Base-by-base conservation (phyloP, 2,888 invertebrate species). In the Polymixis lichenea region DNA sequence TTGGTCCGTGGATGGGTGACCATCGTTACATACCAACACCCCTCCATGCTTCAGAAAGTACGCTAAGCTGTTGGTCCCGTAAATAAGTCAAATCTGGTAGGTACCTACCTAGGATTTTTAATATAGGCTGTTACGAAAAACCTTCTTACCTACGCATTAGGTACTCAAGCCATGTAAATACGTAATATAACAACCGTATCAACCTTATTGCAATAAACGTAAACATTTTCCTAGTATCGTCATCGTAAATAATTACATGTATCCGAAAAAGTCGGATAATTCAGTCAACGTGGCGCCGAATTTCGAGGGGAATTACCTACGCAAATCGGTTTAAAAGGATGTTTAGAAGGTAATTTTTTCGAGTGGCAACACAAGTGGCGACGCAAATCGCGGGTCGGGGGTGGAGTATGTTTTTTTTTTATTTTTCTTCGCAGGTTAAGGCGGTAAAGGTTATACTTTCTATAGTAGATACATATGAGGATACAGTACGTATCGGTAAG, bases 301-400 rank as follows among this genome's bases (percentile, higher is more conserved):
- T 83, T 84, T 84, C 73, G 66, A 80, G 72, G 32, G 72, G 70
- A 75, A 79, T 85, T 84, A 58, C 28, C 58, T 60, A 83, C 77
- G 80, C 56, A 87, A 90, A 87, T 83, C 73, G 80, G 61, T 85
- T 85, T 77, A 77, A 82, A 87, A 73, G 61, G 85, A 84, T 83
- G 83, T 85, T 83, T 70, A 71, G 79, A 78, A 89, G 88, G 92
- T 91, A 92, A 91, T 92, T 91, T 91, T 90, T 88, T 89, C 85
- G 86, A 93, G 91, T 85, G 78, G 84, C 77, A 85, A 56, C 89
- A 88, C 82, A 81, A 89, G 89, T 85, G 84, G 82, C 32, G 71
- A 69, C 28, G 74, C 51, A 43, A 67, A 74, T 64, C 53, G 49
- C 53, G 75, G 75, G 69, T 64, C 53, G 46, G 53, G 75, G 75